phyloP scores from a whole-genome alignment of 2,113 vertebrate genomes.

The Ophiodon elongatus region DNA sequence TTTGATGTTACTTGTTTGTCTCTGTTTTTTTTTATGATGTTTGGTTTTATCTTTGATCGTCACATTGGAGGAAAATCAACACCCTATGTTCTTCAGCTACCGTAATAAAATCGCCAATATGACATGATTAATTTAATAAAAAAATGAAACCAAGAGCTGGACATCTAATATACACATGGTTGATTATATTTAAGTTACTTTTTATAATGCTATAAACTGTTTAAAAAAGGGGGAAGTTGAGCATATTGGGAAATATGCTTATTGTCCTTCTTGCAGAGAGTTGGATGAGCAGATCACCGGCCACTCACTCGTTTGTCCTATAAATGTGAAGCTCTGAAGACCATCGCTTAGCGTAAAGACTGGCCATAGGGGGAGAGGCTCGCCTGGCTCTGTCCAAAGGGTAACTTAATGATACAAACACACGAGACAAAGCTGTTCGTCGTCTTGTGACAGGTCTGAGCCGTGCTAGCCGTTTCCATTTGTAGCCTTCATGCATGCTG shows the following conservation, averaged over 20 bases:
- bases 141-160: not conserved
- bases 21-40: not conserved
- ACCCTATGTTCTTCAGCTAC: not conserved
- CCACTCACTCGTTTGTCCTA: not conserved
- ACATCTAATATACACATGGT: not conserved
- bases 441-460: not conserved
- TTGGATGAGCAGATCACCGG: not conserved
- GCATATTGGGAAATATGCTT: too few relatives aligned
- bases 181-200: not conserved
- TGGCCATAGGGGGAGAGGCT: too few relatives aligned
- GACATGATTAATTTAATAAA: not conserved
- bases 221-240: not conserved
- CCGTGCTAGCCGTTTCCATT: too few relatives aligned
- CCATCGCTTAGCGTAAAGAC: not conserved
- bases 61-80: not conserved
- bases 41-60: not conserved
- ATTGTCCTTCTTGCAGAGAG: not conserved
- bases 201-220: not conserved
- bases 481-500: not conserved
- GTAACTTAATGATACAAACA: not conserved
- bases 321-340: not conserved
- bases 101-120: too few relatives aligned
- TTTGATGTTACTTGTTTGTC: slow-evolving; percentile 15
- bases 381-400: not conserved
- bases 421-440: not conserved